Base-by-base conservation (phyloP, 2,888 invertebrate genomes). In the Emesis furor region DNA sequence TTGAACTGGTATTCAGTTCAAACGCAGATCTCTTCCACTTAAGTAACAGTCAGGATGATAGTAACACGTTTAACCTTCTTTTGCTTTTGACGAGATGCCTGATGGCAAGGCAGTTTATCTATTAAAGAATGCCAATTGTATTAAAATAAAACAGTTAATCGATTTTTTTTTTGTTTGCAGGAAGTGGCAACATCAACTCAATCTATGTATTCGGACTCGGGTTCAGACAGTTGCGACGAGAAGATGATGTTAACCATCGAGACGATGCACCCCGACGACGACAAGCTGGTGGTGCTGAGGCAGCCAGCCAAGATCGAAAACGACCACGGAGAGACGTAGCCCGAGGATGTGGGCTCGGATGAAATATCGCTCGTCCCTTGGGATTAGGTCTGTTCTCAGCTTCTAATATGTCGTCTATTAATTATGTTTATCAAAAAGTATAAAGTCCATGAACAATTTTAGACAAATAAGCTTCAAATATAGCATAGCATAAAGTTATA, bases 211-310 rank as follows among this genome's bases (percentile, higher is more conserved):
- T 98, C 98, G 0, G 98, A 98, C 89, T 98, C 98, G 82, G 97
- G 98, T 88, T 97, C 97, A 76, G 97, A 97, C 91, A 98, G 98
- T 86, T 98, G 97, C 87, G 98, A 98, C 88, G 98, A 98, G 89
- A 98, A 98, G 93, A 98, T 98, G 97, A 98, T 98, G 97, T 97
- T 98, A 6, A 98, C 98, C 6, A 98, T 98, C 73, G 96, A 96
- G 82, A 98, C 98, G 0, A 94, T 95, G n/a, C 98, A 97, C 87
- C 97, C 98, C 76, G 96, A 93, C 12, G 95, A 97, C 0, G 97
- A 95, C 79, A 95, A 96, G 77, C 91, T 96, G 59, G 93, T 95
- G 78, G 92, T 95, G 92, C 92, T 95, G 86, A 90, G 94, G 35
- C 94, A 94, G 14, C 93, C 92, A 1, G 89, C 93, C 42, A 96